phyloP scores from a whole-genome alignment of 92 coral and sea anemone species.

The Parazoanthus swiftii region DNA sequence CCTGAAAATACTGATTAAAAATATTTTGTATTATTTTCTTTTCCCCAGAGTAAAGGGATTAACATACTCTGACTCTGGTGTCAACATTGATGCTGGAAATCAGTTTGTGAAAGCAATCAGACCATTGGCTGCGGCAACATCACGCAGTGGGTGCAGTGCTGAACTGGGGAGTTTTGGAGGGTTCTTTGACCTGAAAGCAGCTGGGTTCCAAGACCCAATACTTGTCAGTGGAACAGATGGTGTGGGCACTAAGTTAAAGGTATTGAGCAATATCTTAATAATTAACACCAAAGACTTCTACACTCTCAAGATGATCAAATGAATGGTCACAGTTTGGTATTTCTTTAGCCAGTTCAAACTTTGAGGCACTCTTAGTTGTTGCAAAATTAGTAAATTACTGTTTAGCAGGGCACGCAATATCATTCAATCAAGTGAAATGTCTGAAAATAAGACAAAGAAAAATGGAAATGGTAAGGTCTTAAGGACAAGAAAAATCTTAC shows the following conservation, averaged over 20 bases:
- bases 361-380: too few relatives aligned
- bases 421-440: too few relatives aligned
- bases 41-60: slow-evolving; percentile 49
- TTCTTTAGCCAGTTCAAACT: too few relatives aligned
- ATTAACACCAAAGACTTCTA: too few relatives aligned
- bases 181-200: slow-evolving; percentile 82
- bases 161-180: slow-evolving; percentile 97
- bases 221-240: slow-evolving; percentile 97
- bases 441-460: too few relatives aligned
- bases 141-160: slow-evolving; percentile 81
- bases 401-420: too few relatives aligned
- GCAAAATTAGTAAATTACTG: too few relatives aligned
- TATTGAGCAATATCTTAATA: background rate
- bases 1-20: background rate
- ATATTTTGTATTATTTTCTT: background rate
- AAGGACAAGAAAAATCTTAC: too few relatives aligned
- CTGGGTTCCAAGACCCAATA: slow-evolving; percentile 88
- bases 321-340: too few relatives aligned
- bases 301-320: too few relatives aligned
- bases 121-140: slow-evolving; percentile 81
- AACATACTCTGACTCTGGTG: slow-evolving; percentile 84
- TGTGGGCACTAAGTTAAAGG: slow-evolving; percentile 96
- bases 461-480: too few relatives aligned
- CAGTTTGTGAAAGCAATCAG: slow-evolving; percentile 80
- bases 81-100: slow-evolving; percentile 87